Evolutionary conservation across 2,113 vertebrate genomes (phyloP), one percentile per base, ranked within the genome.

Genomic region (Ginglymostoma cirratum): DNA sequence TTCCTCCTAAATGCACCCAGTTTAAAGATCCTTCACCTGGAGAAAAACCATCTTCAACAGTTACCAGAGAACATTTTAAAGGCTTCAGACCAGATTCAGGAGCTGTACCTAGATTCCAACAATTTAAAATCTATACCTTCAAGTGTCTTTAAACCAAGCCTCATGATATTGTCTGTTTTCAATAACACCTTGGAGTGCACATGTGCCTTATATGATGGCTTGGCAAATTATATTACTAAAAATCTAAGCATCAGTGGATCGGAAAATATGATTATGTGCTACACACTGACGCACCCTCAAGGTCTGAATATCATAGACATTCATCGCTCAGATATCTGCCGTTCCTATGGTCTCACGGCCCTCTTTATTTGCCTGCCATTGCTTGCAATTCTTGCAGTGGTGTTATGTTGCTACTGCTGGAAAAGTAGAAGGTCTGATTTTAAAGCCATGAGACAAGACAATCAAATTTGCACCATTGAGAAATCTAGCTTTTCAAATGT

Each of bases 111-210:
- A 38, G 97, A 97, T 66, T 97, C 97, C 96, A 99, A 99, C 87
- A 96, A 96, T 27, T 96, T 99, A 38, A 96, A 95, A 0, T 96
- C 97, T 92, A 97, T 99, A 19, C 98, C 98, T 0, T 30, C 45
- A 2, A 96, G 97, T 17, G 61, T 98, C 34, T 96, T 97, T 78
- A 98, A 97, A 92, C 97, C 97, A 0, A 97, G 96, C 0, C 97
- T 99, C 55, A 96, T 96, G 23, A 97, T 70, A 2, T 97, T 99
- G 90, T 97, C 98, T 48, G 97, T 99, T 87, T 97, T 97, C 67
- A 97, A 97, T 61, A 99, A 99, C 96, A 97, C 96, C 42, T 98
- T 98, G 98, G 97, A 98, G 69, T 99, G 98, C 96, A 98, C 98
- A 80, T 99, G 98, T 12, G 27, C 96, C 45, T 96, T 98, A 3